These are phyloP conservation scores for Nothobranchius kuhntae DNA, from an alignment of 2,113 vertebrate species.

Conservation along the genomic window DNA sequence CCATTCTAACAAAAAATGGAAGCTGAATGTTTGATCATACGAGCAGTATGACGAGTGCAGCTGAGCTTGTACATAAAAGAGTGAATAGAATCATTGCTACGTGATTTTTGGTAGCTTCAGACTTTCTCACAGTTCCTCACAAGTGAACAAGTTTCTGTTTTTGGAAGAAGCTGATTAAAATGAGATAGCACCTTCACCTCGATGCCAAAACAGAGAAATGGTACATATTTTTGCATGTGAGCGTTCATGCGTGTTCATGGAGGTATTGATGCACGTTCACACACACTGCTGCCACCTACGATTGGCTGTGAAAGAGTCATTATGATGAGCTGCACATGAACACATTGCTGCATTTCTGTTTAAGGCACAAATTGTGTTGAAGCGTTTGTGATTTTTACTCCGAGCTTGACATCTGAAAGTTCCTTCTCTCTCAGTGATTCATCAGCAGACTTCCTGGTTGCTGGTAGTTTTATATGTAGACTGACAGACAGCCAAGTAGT, in stretches of 20 bases:
- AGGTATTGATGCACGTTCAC: constrained; percentile 25
- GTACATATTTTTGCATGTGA: constrained; percentile 15
- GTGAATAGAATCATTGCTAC: constrained; percentile 7
- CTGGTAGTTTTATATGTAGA: constrained; percentile 43
- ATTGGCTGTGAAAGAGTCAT: constrained; percentile 24
- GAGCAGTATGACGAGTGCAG: constrained; percentile 34
- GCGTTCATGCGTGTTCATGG: constrained; percentile 28
- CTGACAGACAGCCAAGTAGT: constrained; percentile 41
- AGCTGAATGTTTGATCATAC: constrained; percentile 18
- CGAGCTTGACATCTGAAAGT: constrained; percentile 21
- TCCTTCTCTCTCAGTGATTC: constrained; percentile 18
- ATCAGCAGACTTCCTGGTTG: constrained; percentile 16
- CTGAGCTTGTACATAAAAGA: constrained; percentile 16
- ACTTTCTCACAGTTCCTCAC: constrained; percentile 55
- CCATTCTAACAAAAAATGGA: constrained; percentile 22
- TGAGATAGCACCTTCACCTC: constrained; percentile 47
- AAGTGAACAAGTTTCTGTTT: constrained; percentile 36
- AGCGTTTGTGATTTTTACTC: constrained; percentile 4
- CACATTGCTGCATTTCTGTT: constrained; percentile 30
- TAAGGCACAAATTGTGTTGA: constrained; percentile 35
- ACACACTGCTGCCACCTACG: constrained; percentile 22
- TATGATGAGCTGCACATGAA: constrained; percentile 46
- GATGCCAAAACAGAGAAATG: constrained; percentile 42
- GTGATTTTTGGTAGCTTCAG: constrained; percentile 19
- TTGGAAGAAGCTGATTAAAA: constrained; percentile 53